These are phyloP conservation scores for Penaeus chinensis DNA, from an alignment of 1,140 invertebrate species.

Conservation along the genomic window DNA sequence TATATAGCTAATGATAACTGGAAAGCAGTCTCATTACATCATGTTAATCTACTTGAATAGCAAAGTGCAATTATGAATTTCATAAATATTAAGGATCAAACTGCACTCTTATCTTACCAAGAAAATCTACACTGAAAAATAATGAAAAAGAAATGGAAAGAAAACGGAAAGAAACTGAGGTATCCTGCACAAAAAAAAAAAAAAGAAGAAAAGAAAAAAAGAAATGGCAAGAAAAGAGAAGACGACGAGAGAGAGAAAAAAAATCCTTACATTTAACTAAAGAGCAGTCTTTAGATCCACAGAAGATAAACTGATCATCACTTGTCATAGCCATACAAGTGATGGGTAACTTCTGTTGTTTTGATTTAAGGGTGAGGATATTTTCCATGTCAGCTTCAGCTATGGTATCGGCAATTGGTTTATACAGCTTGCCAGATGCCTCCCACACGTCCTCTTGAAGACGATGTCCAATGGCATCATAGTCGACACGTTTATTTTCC, in stretches of 20 bases:
- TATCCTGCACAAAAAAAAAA: not conserved
- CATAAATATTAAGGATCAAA: too few species aligned
- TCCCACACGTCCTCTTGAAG: conserved; percentile 84
- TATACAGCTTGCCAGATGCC: conserved; percentile 82
- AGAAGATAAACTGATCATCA: conserved; percentile 81
- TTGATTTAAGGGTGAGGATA: conserved; percentile 73
- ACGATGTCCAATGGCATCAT: conserved; percentile 69
- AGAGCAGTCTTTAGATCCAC: conserved; percentile 87
- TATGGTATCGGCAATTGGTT: conserved; percentile 79
- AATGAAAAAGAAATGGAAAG: too few species aligned
- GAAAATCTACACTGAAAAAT: too few species aligned
- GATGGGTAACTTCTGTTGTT: conserved; percentile 81
- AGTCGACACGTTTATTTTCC: conserved; percentile 77
- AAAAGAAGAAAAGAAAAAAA: conserved; percentile 15
- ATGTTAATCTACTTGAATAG: too few species aligned
- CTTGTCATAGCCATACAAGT: conserved; percentile 84
- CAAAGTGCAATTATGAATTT: too few species aligned
- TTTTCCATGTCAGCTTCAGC: conserved; percentile 69
- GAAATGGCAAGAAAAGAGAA: not conserved
- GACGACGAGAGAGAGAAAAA: not conserved
- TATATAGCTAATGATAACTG: not conserved
- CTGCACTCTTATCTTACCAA: too few species aligned
- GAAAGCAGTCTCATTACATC: too few species aligned
- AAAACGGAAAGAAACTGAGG: too few species aligned
- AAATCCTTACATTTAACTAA: conserved; percentile 85